Conservation (phyloP, 2,888 invertebrate species). For the Nasonovia ribisnigri region DNA sequence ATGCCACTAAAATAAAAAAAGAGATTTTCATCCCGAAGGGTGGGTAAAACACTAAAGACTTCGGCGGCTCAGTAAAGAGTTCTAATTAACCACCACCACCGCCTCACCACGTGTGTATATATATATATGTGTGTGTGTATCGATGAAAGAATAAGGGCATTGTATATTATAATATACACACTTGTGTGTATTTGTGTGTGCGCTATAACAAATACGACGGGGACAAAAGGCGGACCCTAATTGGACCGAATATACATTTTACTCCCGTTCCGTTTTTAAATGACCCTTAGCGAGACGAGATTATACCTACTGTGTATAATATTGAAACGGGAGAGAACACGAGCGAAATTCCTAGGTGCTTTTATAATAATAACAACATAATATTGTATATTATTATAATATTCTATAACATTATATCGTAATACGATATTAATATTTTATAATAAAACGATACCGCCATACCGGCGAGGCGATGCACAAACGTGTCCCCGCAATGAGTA, state of each 20-base stretch:
- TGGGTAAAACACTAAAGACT: neutral
- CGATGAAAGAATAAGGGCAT: neutral
- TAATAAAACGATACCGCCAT: neutral
- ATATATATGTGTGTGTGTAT: neutral
- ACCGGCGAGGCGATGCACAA: neutral
- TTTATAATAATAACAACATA: neutral
- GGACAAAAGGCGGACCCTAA: conserved; percentile 31
- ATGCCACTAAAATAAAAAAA: neutral
- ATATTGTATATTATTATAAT: too few species aligned
- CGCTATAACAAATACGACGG: neutral
- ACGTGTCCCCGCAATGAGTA: neutral
- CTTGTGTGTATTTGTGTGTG: neutral
- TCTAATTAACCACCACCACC: neutral
- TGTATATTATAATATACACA: neutral
- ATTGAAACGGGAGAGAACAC: neutral
- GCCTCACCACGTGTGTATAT: neutral
- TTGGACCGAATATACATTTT: conserved; percentile 49
- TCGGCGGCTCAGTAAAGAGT: neutral
- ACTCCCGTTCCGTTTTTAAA: conserved; percentile 18
- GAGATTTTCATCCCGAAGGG: neutral
- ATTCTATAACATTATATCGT: neutral
- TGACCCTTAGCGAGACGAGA: conserved; percentile 53
- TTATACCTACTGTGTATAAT: neutral
- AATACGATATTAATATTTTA: neutral
- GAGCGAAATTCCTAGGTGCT: neutral